Evolutionary conservation across 1,140 invertebrate genomes (phyloP), one percentile per base, ranked within the genome.

Genomic region (Zophobas morio): DNA sequence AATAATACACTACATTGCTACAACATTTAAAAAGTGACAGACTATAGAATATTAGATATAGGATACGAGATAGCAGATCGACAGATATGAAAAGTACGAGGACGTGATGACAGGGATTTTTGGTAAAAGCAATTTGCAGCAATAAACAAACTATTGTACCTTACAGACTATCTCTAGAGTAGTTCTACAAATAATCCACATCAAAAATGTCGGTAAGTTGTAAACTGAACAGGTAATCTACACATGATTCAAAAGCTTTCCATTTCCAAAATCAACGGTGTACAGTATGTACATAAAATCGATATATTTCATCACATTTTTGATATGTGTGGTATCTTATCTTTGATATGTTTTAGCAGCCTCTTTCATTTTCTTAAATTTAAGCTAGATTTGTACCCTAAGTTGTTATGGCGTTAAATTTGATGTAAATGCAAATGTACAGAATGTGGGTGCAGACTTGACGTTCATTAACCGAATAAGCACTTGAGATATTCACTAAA

Each of bases 21-120:
- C 74, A 76, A 79, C 78, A 79, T 79, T 76, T 70, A 79, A 79
- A 78, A 79, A 70, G 74, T 79, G 74, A 73, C 73, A 73, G 78
- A 79, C 78, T 79, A 78, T 66, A 72, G 78, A 76, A 76, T 66
- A 66, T 76, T 71, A 78, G 77, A 70, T 70, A 54, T 78, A 78
- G 77, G 74, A 78, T 47, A 72, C 63, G 20, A 78, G 77, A 74
- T 78, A 79, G 77, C 72, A 70, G 66, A 79, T 72, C 66, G 78
- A 76, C 78, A 78, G 77, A 78, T 79, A 75, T 75, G 60, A 66
- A 66, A 66, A 66, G 40, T 66, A 66, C 60, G 39, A 66, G 60
- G 60, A 66, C 60, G 60, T 66, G 39, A 66, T 66, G 56, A 66
- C 6, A 66, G 60, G 60, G 60, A 32, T 42, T 34, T 66, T 51